Evolutionary conservation across 2,113 vertebrate species (phyloP).

Genomic region (Caretta caretta): DNA sequence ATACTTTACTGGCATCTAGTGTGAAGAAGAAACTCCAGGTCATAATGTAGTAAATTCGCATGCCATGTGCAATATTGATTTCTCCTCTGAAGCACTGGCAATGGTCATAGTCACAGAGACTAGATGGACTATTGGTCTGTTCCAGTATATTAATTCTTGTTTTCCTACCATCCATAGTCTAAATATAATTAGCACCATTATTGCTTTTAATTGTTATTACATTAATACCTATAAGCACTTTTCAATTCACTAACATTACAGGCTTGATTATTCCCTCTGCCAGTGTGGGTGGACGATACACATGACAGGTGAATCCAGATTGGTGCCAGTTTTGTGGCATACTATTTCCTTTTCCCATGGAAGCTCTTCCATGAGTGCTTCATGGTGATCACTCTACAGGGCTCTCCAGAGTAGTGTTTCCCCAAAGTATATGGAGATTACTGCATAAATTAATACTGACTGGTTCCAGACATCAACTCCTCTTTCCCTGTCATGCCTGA

Average conservation of each 20-base stretch:
- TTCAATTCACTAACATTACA: neutral
- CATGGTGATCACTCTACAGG: neutral
- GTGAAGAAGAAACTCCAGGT: neutral
- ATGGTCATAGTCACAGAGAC: neutral
- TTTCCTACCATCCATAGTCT: neutral
- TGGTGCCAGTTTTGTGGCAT: neutral
- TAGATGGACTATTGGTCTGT: neutral
- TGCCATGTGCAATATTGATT: neutral
- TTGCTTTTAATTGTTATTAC: neutral
- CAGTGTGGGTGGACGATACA: neutral
- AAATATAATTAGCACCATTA: neutral
- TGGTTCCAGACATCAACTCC: neutral
- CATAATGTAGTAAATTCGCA: neutral
- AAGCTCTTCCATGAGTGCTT: neutral
- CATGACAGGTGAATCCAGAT: neutral
- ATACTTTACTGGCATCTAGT: neutral
- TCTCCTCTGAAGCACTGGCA: neutral
- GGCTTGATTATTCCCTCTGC: neutral
- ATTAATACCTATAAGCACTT: neutral
- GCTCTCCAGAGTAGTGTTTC: accelerated
- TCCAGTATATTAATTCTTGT: neutral
- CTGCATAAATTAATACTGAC: neutral
- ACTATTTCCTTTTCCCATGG: neutral
- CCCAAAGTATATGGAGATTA: neutral
- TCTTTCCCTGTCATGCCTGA: neutral